A percentile compares a stretch with the other conserved stretches of the same genome.
Evolutionary conservation across 2,113 vertebrate species (phyloP).

Genomic region (Bubo bubo): DNA sequence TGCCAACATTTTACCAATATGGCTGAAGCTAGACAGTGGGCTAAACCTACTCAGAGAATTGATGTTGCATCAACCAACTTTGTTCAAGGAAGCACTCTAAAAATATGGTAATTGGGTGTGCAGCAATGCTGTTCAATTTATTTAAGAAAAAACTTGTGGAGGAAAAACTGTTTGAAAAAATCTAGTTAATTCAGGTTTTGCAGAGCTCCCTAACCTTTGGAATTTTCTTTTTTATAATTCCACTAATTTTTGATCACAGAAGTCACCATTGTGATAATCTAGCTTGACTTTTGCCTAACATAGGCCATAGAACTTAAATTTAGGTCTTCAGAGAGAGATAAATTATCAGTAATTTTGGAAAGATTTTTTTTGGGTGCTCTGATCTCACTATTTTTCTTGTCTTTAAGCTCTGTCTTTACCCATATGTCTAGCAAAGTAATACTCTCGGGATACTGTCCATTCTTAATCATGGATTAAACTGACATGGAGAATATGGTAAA

Average conservation of each 20-base stretch:
- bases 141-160: background rate
- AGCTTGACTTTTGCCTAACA: constrained; percentile 45
- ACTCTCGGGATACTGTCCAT: background rate
- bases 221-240: background rate
- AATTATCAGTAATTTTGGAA: background rate
- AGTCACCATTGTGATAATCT: constrained; percentile 65
- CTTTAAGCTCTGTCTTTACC: background rate
- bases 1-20: background rate
- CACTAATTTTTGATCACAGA: constrained; percentile 28
- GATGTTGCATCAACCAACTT: background rate
- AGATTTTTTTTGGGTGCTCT: background rate
- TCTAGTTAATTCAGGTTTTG: background rate
- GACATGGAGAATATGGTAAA: background rate
- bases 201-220: background rate
- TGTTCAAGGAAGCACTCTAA: background rate
- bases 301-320: constrained; percentile 38
- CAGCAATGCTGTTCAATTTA: background rate
- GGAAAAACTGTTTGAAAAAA: background rate
- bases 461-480: background rate
- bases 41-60: background rate
- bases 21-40: background rate
- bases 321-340: background rate
- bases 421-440: background rate
- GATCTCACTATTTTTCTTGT: background rate
- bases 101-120: background rate